Conservation (phyloP, 2,113 vertebrate species). For the Anoplopoma fimbria region DNA sequence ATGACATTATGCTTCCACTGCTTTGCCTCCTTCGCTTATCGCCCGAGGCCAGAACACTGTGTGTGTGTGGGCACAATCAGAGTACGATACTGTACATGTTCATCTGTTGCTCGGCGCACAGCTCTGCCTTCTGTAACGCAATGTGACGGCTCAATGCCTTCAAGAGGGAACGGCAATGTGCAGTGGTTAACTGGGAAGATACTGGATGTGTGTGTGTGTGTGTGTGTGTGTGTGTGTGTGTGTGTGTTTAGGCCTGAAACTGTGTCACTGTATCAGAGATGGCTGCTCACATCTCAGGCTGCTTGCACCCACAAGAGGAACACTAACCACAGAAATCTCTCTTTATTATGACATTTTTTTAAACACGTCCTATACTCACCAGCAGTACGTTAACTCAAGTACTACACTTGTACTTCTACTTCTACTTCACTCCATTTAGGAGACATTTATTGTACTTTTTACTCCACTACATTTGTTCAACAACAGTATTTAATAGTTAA, state of each 20-base stretch:
- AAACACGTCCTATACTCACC: not conserved
- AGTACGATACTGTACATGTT: constrained; percentile 29
- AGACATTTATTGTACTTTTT: not conserved
- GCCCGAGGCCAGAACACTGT: constrained; percentile 23
- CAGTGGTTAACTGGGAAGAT: not conserved
- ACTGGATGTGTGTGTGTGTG: constrained; percentile 14
- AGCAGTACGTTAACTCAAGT: not conserved
- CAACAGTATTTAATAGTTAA: too few species aligned
- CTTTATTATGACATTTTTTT: not conserved
- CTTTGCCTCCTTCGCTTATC: not conserved
- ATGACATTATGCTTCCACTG: not conserved
- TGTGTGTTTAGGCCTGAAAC: not conserved
- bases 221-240: constrained; percentile 5
- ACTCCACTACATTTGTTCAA: not conserved
- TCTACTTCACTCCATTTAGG: not conserved
- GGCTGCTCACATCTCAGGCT: constrained; percentile 21
- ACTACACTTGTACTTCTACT: not conserved
- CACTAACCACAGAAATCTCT: not conserved
- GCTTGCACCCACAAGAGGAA: not conserved
- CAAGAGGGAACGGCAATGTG: constrained; percentile 10
- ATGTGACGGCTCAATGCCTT: constrained; percentile 49
- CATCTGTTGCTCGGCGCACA: constrained; percentile 31
- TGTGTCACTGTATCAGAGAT: not conserved
- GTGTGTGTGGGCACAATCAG: not conserved
- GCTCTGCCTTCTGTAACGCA: constrained; percentile 29